Conservation (phyloP, 2,797 vertebrate genomes). For the Molossus alvarezi region DNA sequence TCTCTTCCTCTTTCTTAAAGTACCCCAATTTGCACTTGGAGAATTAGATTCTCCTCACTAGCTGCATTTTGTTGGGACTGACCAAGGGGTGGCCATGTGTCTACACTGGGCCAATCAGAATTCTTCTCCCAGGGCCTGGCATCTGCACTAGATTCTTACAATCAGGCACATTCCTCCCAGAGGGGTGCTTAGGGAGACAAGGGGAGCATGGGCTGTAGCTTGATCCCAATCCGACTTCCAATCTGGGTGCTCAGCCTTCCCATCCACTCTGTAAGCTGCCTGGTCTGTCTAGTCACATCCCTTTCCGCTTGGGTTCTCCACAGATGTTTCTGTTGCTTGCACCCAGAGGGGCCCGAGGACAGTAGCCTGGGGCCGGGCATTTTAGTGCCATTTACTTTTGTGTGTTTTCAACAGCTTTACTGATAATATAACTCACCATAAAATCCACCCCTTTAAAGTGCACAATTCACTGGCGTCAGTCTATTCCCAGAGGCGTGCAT, state of each 20-base stretch:
- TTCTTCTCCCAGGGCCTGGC: neutral
- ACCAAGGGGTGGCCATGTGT: neutral
- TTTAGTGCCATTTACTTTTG: neutral
- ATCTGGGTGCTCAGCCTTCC: neutral
- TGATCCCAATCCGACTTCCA: neutral
- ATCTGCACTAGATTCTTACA: neutral
- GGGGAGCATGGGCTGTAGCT: accelerated
- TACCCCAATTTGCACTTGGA: neutral
- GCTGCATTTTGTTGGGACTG: neutral
- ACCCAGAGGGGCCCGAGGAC: neutral
- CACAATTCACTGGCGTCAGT: neutral
- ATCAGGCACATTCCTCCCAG: neutral
- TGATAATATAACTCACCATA: neutral
- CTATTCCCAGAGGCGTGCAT: neutral
- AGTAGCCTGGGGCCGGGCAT: neutral
- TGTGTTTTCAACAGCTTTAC: neutral
- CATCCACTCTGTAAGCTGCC: neutral
- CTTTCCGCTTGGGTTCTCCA: neutral
- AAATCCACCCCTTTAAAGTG: neutral
- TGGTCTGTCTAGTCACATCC: accelerated
- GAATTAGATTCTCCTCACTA: neutral
- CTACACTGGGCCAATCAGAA: neutral
- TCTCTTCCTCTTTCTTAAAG: neutral
- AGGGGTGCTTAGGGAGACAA: neutral
- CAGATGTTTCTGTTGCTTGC: neutral